Conservation (phyloP, 1,140 invertebrate species). For the Drosophila parvula region DNA sequence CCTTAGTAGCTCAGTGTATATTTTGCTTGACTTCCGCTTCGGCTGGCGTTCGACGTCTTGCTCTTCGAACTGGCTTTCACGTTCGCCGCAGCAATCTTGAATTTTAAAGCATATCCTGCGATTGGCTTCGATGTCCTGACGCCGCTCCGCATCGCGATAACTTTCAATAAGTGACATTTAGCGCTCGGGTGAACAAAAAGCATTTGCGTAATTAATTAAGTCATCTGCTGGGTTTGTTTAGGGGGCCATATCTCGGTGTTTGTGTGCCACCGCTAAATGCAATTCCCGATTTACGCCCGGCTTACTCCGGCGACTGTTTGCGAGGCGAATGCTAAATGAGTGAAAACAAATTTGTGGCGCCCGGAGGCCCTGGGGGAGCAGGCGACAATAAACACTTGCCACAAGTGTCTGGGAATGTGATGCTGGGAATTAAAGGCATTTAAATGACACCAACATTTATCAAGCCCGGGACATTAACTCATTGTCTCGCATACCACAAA, state of each 20-base stretch:
- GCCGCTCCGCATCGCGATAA: constrained; percentile 34
- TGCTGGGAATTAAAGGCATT: constrained; percentile 22
- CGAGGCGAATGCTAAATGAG: constrained; percentile 43
- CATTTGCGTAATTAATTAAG: constrained; percentile 68
- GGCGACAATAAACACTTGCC: constrained; percentile 30
- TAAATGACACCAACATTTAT: constrained; percentile 44
- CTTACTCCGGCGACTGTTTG: constrained; percentile 28
- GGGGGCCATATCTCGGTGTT: constrained; percentile 29
- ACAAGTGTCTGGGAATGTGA: constrained; percentile 28
- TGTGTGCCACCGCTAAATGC: constrained; percentile 35
- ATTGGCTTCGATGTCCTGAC: constrained; percentile 33
- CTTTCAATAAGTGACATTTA: constrained; percentile 56
- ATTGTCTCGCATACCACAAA: constrained; percentile 16
- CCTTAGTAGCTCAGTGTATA: constrained; percentile 15
- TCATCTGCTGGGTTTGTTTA: constrained; percentile 46
- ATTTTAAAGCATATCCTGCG: constrained; percentile 54
- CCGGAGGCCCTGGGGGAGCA: not conserved
- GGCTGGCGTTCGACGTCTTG: not conserved
- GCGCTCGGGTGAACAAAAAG: constrained; percentile 40
- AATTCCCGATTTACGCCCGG: constrained; percentile 48
- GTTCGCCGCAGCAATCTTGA: constrained; percentile 10
- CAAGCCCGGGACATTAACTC: constrained; percentile 41
- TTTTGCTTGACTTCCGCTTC: constrained; percentile 10
- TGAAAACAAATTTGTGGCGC: constrained; percentile 40
- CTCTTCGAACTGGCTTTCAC: constrained; percentile 5